A percentile compares a stretch with the other conserved stretches of the same genome.
phyloP scores from a whole-genome alignment of 1,140 invertebrate species.

The Metopolophium dirhodum region DNA sequence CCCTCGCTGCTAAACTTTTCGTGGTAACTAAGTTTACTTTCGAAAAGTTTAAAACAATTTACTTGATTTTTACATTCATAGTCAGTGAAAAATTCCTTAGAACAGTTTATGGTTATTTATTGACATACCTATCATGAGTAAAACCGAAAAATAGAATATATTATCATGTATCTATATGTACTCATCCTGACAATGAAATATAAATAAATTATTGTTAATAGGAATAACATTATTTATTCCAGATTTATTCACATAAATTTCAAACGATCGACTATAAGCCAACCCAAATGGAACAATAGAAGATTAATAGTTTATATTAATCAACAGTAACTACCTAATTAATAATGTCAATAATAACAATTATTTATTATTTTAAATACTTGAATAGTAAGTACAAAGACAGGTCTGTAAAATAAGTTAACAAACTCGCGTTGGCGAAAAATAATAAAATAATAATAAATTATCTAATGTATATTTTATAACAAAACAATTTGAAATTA shows the following conservation, averaged over 20 bases:
- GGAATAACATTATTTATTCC: neutral
- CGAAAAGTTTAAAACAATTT: conserved; percentile 6
- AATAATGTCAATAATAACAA: neutral
- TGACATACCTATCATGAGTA: neutral
- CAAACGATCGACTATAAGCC: neutral
- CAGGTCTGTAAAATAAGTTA: neutral
- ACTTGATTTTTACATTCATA: neutral
- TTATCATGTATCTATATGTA: neutral
- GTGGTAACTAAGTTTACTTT: neutral
- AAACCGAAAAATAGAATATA: neutral
- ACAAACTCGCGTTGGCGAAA: neutral
- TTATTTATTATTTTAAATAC: neutral
- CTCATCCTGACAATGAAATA: neutral
- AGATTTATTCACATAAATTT: neutral
- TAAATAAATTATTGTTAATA: neutral
- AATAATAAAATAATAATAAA: neutral
- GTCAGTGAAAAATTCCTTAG: neutral
- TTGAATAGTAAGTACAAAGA: neutral
- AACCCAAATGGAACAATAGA: neutral
- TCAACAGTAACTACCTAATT: neutral
- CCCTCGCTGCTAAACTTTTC: neutral
- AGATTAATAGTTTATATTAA: neutral
- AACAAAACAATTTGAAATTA: neutral
- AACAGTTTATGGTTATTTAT: neutral
- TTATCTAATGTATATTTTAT: neutral